phyloP scores from a whole-genome alignment of 2,888 invertebrate genomes.

The Tupiocoris notatus region DNA sequence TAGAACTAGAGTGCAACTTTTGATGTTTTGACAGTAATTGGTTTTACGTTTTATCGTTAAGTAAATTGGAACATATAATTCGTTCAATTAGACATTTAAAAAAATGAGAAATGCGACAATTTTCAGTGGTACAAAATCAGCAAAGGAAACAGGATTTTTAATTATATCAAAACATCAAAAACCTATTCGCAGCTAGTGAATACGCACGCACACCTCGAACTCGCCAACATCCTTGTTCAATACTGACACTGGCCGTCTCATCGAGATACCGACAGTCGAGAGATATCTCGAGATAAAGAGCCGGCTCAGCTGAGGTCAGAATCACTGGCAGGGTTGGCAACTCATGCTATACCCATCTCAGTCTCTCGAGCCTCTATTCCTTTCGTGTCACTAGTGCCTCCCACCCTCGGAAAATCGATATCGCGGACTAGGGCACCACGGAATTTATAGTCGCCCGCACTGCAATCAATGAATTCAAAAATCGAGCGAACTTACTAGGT shows the following conservation, averaged over 20 bases:
- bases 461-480: background rate
- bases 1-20: no score
- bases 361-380: no score
- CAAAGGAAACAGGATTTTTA: no score
- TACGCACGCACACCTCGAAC: background rate
- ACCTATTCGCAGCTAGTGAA: background rate
- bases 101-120: no score
- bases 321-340: background rate
- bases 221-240: background rate
- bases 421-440: background rate
- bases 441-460: background rate
- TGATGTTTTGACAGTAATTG: no score
- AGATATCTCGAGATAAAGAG: background rate
- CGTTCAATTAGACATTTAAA: no score
- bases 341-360: no score
- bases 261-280: background rate
- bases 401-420: background rate
- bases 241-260: background rate
- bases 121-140: no score
- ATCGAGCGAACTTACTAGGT: no score
- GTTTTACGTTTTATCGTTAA: no score
- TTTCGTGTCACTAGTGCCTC: background rate
- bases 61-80: no score
- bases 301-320: background rate
- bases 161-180: no score